phyloP scores from a whole-genome alignment of 2,888 invertebrate genomes.

The Eutolmus rufibarbis region DNA sequence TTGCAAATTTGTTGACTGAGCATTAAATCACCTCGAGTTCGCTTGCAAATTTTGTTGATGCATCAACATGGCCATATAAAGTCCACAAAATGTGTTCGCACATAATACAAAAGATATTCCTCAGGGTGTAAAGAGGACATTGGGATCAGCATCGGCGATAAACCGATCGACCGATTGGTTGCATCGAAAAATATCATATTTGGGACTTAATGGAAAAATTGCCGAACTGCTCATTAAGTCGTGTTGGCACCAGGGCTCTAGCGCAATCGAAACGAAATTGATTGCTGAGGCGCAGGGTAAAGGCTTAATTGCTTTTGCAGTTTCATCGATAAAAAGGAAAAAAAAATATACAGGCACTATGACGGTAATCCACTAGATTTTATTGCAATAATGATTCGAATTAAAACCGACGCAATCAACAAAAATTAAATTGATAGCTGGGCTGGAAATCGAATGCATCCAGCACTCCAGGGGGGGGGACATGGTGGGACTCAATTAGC shows the following conservation, averaged over 20 bases:
- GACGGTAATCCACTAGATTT: not conserved
- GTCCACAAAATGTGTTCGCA: not conserved
- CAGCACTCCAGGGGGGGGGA: not conserved
- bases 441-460: not conserved
- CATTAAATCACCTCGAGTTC: not conserved
- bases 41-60: not conserved
- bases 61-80: not conserved
- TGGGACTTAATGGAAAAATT: not conserved
- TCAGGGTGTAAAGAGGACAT: not conserved
- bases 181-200: not conserved
- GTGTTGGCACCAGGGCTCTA: not conserved
- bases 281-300: not conserved
- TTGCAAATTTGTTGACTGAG: not conserved
- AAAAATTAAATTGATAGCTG: not conserved
- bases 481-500: not conserved
- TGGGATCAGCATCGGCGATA: not conserved
- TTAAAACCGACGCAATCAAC: not conserved
- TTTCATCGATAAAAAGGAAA: not conserved
- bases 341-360: not conserved
- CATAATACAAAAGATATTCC: not conserved
- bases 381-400: not conserved
- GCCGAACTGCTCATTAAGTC: not conserved
- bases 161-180: not conserved
- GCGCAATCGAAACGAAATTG: not conserved
- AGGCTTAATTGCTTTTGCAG: not conserved